phyloP scores from a whole-genome alignment of 2,888 invertebrate species.

The Ochlodes sylvanus region DNA sequence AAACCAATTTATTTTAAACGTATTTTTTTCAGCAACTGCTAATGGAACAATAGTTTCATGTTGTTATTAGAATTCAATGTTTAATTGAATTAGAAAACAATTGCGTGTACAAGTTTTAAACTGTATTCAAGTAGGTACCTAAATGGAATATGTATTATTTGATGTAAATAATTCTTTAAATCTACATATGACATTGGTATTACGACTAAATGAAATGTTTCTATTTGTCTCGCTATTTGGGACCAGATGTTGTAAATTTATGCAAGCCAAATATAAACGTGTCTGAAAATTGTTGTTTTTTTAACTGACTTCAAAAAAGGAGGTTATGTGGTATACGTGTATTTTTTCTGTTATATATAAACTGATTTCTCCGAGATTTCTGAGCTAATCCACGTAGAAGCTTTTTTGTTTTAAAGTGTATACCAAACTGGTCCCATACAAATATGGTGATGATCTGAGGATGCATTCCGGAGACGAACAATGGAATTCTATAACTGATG shows the following conservation, averaged over 20 bases:
- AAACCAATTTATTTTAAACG: too few relatives aligned
- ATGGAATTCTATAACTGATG: slow-evolving; percentile 9
- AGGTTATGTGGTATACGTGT: background rate
- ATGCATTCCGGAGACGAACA: slow-evolving; percentile 2
- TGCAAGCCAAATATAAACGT: slow-evolving; percentile 63
- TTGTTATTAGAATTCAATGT: too few relatives aligned
- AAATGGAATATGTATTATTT: background rate
- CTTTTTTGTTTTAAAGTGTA: slow-evolving; percentile 21
- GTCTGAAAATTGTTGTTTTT: slow-evolving; percentile 47
- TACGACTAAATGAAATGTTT: slow-evolving; percentile 22
- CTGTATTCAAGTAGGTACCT: background rate
- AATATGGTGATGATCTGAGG: slow-evolving; percentile 2
- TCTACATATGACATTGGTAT: slow-evolving; percentile 1
- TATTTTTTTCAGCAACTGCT: too few relatives aligned
- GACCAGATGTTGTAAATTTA: slow-evolving; percentile 59
- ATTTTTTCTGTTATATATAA: background rate
- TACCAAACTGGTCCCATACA: background rate
- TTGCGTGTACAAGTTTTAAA: background rate
- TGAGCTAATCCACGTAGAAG: background rate
- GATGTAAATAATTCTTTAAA: slow-evolving; percentile 29
- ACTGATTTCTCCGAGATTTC: background rate
- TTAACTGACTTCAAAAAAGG: slow-evolving; percentile 36
- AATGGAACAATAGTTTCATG: background rate
- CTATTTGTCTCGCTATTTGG: slow-evolving; percentile 53
- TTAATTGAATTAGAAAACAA: too few relatives aligned